Evolutionary conservation across 2,888 invertebrate species (phyloP).

Genomic region (Doris montereyensis): DNA sequence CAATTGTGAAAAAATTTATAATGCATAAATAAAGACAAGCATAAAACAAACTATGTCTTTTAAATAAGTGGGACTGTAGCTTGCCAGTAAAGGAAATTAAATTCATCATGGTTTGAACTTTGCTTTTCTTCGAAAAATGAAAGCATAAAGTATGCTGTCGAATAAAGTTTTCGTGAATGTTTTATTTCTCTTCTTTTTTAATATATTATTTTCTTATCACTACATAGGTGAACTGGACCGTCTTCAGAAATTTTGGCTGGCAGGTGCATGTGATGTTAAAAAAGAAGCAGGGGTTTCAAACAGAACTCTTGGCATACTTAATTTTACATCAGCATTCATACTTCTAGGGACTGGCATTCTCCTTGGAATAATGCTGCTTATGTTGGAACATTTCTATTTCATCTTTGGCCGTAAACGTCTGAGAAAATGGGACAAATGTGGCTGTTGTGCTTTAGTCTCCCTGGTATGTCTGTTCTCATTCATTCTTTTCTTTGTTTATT

Average conservation of each 20-base stretch:
- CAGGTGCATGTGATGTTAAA: conserved; percentile 92
- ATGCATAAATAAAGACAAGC: too few relatives aligned
- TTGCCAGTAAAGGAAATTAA: too few relatives aligned
- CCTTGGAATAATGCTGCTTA: conserved; percentile 87
- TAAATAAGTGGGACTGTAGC: too few relatives aligned
- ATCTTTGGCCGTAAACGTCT: conserved; percentile 78
- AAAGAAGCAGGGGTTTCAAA: conserved; percentile 82
- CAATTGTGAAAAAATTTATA: too few relatives aligned
- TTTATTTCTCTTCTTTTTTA: too few relatives aligned
- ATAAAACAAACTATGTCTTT: too few relatives aligned
- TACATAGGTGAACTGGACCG: conserved; percentile 89
- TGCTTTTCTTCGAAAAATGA: too few relatives aligned
- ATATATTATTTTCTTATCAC: neutral
- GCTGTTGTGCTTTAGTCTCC: conserved; percentile 94
- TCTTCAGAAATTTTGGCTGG: conserved; percentile 93
- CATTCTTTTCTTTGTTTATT: too few relatives aligned
- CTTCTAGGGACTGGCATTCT: conserved; percentile 95
- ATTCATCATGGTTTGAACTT: too few relatives aligned
- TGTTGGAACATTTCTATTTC: conserved; percentile 95
- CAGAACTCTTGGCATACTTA: conserved; percentile 77
- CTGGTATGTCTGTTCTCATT: conserved; percentile 79
- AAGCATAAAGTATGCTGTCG: too few relatives aligned
- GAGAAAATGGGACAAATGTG: conserved; percentile 81
- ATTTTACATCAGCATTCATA: conserved; percentile 97
- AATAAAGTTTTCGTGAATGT: too few relatives aligned